Percentiles rank a stretch among this genome's conserved stretches.
phyloP scores from a whole-genome alignment of 1,140 invertebrate species.

The Anoplophora glabripennis region DNA sequence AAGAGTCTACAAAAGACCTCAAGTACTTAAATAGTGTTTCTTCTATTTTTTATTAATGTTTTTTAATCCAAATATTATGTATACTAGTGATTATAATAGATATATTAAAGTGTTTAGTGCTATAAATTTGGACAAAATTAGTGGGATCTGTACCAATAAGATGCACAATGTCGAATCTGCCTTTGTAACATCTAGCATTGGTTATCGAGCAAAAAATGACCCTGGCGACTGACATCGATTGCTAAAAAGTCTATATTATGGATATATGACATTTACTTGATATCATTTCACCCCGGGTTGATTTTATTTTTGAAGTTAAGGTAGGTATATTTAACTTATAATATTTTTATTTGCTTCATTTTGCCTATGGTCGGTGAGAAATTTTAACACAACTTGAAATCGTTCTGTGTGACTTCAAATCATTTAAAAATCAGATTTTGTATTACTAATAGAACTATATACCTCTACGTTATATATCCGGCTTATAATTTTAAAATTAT shows the following conservation, averaged over 20 bases:
- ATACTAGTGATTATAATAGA: conserved; percentile 39
- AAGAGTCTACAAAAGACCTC: not conserved
- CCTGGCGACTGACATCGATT: conserved; percentile 46
- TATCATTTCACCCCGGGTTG: conserved; percentile 28
- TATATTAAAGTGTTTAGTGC: conserved; percentile 33
- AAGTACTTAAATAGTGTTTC: conserved; percentile 1
- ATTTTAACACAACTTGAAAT: too few species aligned
- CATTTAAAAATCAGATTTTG: too few species aligned
- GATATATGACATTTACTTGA: conserved; percentile 44
- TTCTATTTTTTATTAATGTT: conserved; percentile 25
- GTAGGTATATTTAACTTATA: conserved; percentile 21
- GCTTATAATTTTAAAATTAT: too few species aligned
- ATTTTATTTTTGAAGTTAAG: conserved; percentile 21
- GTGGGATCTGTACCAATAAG: conserved; percentile 42
- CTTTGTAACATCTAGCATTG: conserved; percentile 39
- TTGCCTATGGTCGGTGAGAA: too few species aligned
- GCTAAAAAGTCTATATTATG: conserved; percentile 26
- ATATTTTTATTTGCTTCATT: not conserved
- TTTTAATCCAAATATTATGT: conserved; percentile 35
- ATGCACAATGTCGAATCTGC: conserved; percentile 40
- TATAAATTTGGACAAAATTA: conserved; percentile 40
- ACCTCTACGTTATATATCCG: too few species aligned
- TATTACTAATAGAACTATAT: too few species aligned
- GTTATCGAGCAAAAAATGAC: conserved; percentile 46
- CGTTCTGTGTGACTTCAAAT: too few species aligned